A percentile compares a stretch with the other conserved stretches of the same genome.
These are phyloP conservation scores for Hippopotamus amphibius DNA, from an alignment of 2,113 vertebrate genomes.

Conservation along the genomic window DNA sequence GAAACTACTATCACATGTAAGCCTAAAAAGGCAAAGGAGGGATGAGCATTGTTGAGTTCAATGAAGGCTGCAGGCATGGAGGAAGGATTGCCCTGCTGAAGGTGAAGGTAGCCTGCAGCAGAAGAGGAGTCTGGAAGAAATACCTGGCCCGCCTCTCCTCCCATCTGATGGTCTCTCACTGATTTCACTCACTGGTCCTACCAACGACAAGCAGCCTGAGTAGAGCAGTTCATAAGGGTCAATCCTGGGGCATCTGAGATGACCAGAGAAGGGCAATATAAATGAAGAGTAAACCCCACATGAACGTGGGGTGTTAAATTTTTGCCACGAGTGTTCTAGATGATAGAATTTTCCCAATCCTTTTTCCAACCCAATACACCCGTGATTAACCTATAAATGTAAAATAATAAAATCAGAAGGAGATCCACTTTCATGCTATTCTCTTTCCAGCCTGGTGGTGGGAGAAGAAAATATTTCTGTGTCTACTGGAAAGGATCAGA, in stretches of 20 bases:
- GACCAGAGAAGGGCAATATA: neutral
- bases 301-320: neutral
- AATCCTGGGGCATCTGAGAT: neutral
- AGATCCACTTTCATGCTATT: neutral
- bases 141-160: neutral
- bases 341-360: neutral
- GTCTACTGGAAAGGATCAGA: conserved; percentile 85
- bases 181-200: neutral
- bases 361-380: neutral
- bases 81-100: neutral
- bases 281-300: neutral
- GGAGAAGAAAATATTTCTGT: conserved; percentile 60
- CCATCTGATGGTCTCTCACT: neutral
- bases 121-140: neutral
- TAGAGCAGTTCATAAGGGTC: neutral
- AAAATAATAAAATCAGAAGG: neutral
- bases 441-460: conserved; percentile 27
- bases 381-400: neutral
- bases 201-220: neutral
- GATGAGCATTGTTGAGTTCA: neutral
- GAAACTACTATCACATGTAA: neutral
- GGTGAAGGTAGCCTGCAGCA: neutral
- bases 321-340: neutral
- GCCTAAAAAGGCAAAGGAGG: neutral
- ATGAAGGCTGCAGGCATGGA: neutral